Evolutionary conservation across 1,140 invertebrate genomes (phyloP), one percentile per base, ranked within the genome.

Genomic region (Pogonomyrmex barbatus): DNA sequence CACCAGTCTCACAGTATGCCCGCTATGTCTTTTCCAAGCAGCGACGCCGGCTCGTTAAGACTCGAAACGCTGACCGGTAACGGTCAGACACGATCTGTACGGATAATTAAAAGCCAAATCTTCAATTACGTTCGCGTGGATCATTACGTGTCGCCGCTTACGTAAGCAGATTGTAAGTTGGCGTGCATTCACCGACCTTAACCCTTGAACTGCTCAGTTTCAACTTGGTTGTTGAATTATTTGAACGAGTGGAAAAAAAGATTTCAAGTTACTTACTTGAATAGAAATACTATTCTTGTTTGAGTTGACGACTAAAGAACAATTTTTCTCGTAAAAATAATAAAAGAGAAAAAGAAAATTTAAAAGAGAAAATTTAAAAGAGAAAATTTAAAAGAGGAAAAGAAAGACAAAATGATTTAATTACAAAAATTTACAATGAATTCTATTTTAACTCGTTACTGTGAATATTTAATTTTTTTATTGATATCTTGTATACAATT

Each of bases 1-100:
- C 91, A 91, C 91, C 91, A 78, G 60, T 73, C 84, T 75, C 17
- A 91, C 87, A 91, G 87, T 91, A 91, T 91, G 88, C 91, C 86
- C 90, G 54, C 88, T 85, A 91, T 91, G 90, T 86, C 86, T 54
- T 52, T 17, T 45, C n/a, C 33, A 50, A 85, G 65, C 79, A 87
- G 63, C 88, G 90, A 91, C 75, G 81, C 39, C 56, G 76, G 30
- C 90, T 91, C 90, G 91, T 91, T 91, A 91, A 85, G 83, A 86
- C 78, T 89, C 88, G 81, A 89, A 89, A 89, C 79, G 77, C 76
- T 87, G 54, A 30, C 17, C 60, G 36, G 63, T 81, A 89, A 85
- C 67, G 86, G 65, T 58, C 76, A 68, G 77, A 89, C 85, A 88
- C 86, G 88, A 89, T 84, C 33, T 75, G 45, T 67, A 85, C 17